Conservation (phyloP, 2,113 vertebrate species). For the Misgurnus anguillicaudatus region DNA sequence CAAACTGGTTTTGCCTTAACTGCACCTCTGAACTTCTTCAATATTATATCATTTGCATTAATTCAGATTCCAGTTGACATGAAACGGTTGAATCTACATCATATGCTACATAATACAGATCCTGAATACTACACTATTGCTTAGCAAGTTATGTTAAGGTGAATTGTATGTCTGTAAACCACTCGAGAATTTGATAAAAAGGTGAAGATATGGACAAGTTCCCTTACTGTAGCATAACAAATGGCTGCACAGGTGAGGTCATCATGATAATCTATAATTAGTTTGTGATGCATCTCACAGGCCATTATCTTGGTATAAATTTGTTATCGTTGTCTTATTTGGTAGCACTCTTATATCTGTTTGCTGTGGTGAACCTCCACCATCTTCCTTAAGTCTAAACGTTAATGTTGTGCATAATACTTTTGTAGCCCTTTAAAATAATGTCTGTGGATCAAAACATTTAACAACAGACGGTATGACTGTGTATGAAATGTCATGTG, state of each 20-base stretch:
- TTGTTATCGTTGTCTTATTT: slow-evolving; percentile 33
- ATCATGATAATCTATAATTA: background rate
- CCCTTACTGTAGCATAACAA: slow-evolving; percentile 68
- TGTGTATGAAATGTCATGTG: slow-evolving; percentile 54
- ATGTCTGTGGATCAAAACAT: slow-evolving; percentile 36
- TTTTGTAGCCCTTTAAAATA: slow-evolving; percentile 50
- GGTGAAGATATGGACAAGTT: slow-evolving; percentile 16
- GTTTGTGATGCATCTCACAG: slow-evolving; percentile 50
- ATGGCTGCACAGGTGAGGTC: background rate
- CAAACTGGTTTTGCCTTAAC: slow-evolving; percentile 17
- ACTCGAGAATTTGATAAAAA: slow-evolving; percentile 45
- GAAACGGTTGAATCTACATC: background rate
- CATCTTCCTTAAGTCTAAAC: slow-evolving; percentile 36
- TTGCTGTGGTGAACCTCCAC: slow-evolving; percentile 39
- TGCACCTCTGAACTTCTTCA: background rate
- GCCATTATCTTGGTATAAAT: slow-evolving; percentile 39
- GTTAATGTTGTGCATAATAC: slow-evolving; percentile 59
- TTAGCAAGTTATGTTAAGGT: slow-evolving; percentile 67
- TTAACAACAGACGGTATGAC: slow-evolving; percentile 23
- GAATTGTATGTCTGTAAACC: slow-evolving; percentile 31
- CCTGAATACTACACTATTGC: slow-evolving; percentile 69
- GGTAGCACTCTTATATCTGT: slow-evolving; percentile 33
- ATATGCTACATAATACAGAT: slow-evolving; percentile 52
- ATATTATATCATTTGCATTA: background rate
- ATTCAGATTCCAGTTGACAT: too few relatives aligned